Percentiles rank a stretch among this genome's conserved stretches.
phyloP scores from a whole-genome alignment of 2,888 invertebrate species.

The Nomada fabriciana region DNA sequence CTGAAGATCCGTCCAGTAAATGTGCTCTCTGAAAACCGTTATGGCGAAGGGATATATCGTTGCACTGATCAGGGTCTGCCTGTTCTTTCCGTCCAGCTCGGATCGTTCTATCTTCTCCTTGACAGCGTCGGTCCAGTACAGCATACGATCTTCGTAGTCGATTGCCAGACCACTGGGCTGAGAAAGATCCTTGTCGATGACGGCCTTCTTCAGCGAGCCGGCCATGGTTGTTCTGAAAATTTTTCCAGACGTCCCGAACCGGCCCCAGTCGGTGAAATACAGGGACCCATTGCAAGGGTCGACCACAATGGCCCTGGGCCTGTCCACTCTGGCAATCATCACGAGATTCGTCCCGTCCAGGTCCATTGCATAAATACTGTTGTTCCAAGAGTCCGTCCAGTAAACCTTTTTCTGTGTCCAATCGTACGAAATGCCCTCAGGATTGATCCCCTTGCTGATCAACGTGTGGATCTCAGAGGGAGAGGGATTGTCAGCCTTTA shows the following conservation, averaged over 20 bases:
- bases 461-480: constrained; percentile 88
- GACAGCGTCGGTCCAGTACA: constrained; percentile 99
- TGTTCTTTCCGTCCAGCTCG: constrained; percentile 93
- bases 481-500: constrained; percentile 90
- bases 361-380: constrained; percentile 97
- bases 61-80: constrained; percentile 94
- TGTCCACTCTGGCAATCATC: constrained; percentile 96
- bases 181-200: constrained; percentile 95
- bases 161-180: constrained; percentile 98
- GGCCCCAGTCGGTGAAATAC: constrained; percentile 98
- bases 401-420: constrained; percentile 99
- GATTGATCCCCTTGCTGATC: constrained; percentile 93
- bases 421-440: constrained; percentile 97
- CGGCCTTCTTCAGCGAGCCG: constrained; percentile 94
- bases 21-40: constrained; percentile 94
- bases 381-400: constrained; percentile 98
- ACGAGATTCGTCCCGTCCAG: constrained; percentile 94
- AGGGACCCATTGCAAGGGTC: constrained; percentile 98
- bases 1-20: constrained; percentile 98
- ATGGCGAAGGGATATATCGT: constrained; percentile 98
- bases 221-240: constrained; percentile 98
- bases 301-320: constrained; percentile 97
- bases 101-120: constrained; percentile 97
- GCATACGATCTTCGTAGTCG: constrained; percentile 96
- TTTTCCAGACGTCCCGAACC: constrained; percentile 96